A percentile compares a stretch with the other conserved stretches of the same genome.
Evolutionary conservation across 2,113 vertebrate species (phyloP).

Genomic region (Chionis minor): DNA sequence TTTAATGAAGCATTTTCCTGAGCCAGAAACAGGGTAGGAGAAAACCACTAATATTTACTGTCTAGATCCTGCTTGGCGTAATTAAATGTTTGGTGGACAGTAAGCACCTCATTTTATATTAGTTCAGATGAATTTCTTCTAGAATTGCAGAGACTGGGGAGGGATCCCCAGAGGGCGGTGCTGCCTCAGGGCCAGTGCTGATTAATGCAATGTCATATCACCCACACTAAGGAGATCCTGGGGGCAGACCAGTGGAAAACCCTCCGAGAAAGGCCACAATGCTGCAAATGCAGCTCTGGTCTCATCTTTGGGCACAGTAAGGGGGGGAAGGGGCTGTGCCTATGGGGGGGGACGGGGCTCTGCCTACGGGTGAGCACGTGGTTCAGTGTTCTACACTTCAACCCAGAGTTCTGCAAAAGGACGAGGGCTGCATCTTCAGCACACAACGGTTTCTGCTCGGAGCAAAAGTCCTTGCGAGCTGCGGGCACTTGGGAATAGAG

Average conservation of each 20-base stretch:
- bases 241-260: not conserved
- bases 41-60: not conserved
- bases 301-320: not conserved
- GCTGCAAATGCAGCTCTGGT: not conserved
- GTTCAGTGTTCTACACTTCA: not conserved
- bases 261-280: not conserved
- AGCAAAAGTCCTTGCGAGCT: not conserved
- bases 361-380: not conserved
- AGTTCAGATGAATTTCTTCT: not conserved
- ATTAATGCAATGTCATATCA: not conserved
- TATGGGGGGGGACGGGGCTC: not conserved
- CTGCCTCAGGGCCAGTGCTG: not conserved
- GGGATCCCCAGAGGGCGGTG: not conserved
- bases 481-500: not conserved
- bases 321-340: not conserved
- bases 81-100: not conserved
- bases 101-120: not conserved
- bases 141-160: not conserved
- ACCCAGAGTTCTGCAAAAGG: not conserved
- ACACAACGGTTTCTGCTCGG: not conserved
- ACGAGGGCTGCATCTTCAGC: not conserved
- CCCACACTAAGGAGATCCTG: not conserved
- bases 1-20: not conserved
- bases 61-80: not conserved
- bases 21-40: not conserved